Evolutionary conservation across 2,888 invertebrate species (phyloP).

Genomic region (Drosophila testacea): DNA sequence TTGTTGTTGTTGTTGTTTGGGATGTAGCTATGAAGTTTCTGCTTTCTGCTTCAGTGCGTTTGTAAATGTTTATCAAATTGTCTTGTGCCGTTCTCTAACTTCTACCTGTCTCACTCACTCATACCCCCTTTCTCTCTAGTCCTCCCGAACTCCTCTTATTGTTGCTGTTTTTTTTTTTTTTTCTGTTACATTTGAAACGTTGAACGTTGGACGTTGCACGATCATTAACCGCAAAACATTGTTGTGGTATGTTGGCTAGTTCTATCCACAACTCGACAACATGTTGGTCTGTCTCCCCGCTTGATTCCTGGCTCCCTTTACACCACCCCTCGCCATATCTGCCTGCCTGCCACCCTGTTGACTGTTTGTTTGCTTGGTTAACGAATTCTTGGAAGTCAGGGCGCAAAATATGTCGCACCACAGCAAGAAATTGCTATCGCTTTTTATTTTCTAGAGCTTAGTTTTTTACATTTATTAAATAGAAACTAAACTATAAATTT

Average conservation of each 20-base stretch:
- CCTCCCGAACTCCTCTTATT: slow-evolving; percentile 12
- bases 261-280: slow-evolving; percentile 49
- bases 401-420: slow-evolving; percentile 62
- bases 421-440: slow-evolving; percentile 34
- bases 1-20: slow-evolving; percentile 36
- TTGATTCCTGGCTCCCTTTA: slow-evolving; percentile 9
- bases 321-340: neutral
- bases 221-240: slow-evolving; percentile 84
- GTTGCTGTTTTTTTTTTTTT: slow-evolving; percentile 46
- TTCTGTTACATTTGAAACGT: slow-evolving; percentile 76
- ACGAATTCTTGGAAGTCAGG: slow-evolving; percentile 55
- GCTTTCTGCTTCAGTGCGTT: slow-evolving; percentile 77
- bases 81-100: slow-evolving; percentile 74
- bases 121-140: neutral
- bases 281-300: slow-evolving; percentile 33
- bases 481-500: neutral
- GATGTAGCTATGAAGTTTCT: slow-evolving; percentile 69
- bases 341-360: slow-evolving; percentile 28
- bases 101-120: slow-evolving; percentile 15
- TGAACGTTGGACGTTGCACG: slow-evolving; percentile 67
- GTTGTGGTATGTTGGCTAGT: slow-evolving; percentile 67
- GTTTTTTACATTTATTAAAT: too few species aligned
- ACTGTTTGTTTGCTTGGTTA: slow-evolving; percentile 35
- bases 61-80: slow-evolving; percentile 80
- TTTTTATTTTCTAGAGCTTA: neutral